Conservation (phyloP, 2,113 vertebrate genomes). For the Tinamus guttatus region DNA sequence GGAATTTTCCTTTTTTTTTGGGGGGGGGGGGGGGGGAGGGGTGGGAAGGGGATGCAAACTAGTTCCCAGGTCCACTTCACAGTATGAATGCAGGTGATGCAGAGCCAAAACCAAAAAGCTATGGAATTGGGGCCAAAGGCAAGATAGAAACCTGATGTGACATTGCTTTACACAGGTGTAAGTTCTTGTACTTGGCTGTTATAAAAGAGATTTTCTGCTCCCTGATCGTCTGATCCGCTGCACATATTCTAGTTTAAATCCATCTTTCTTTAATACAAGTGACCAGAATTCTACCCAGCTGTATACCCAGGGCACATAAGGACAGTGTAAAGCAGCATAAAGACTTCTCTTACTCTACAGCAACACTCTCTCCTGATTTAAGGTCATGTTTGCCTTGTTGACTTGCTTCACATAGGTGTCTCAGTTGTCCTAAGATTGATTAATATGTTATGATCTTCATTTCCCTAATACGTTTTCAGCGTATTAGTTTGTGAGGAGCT, state of each 20-base stretch:
- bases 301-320: neutral
- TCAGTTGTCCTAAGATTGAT: conserved; percentile 20
- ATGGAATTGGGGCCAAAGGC: neutral
- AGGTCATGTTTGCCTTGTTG: conserved; percentile 45
- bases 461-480: conserved; percentile 52
- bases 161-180: neutral
- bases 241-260: neutral
- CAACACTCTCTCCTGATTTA: conserved; percentile 34
- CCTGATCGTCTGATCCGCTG: neutral
- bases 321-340: neutral
- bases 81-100: neutral
- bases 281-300: neutral
- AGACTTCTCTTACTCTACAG: neutral
- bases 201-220: neutral
- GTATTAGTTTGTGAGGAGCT: conserved; percentile 37
- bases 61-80: neutral
- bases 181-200: neutral
- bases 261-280: neutral
- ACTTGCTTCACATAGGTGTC: neutral
- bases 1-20: neutral
- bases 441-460: conserved; percentile 53
- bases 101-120: neutral
- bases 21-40: too few species aligned
- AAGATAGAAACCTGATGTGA: neutral
- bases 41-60: neutral